A percentile compares a stretch with the other conserved stretches of the same genome.
Conservation (phyloP, 2,888 invertebrate genomes). For the Ditula angustiorana region DNA sequence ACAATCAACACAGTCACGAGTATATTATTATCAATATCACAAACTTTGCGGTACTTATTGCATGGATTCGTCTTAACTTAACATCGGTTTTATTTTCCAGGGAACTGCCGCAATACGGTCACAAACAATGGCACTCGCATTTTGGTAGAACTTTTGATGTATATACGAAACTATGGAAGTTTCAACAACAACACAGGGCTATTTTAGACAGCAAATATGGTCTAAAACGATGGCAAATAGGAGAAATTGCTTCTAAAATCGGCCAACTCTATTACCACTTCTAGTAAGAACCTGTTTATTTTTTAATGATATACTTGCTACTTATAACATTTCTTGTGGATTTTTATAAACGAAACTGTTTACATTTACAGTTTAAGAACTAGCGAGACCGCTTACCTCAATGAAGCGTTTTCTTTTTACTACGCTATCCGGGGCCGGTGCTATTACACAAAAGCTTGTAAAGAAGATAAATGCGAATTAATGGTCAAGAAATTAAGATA, state of each 20-base stretch:
- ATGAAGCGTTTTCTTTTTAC: slow-evolving; percentile 98
- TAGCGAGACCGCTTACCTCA: slow-evolving; percentile 97
- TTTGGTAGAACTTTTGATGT: slow-evolving; percentile 99
- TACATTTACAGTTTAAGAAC: slow-evolving; percentile 91
- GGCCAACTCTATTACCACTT: slow-evolving; percentile 99
- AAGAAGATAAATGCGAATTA: slow-evolving; percentile 97
- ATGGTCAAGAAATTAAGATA: slow-evolving; percentile 98
- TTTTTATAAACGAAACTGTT: background rate
- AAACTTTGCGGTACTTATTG: background rate
- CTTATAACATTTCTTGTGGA: background rate
- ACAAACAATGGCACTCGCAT: slow-evolving; percentile 99
- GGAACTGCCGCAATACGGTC: slow-evolving; percentile 98
- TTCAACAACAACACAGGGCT: slow-evolving; percentile 97
- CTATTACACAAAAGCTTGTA: slow-evolving; percentile 96
- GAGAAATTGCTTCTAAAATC: slow-evolving; percentile 99
- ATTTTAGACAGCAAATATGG: slow-evolving; percentile 97
- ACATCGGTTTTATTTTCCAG: slow-evolving; percentile 79
- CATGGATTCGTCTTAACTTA: background rate
- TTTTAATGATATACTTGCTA: background rate
- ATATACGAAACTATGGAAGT: slow-evolving; percentile 99
- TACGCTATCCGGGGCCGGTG: slow-evolving; percentile 96
- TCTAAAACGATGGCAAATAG: slow-evolving; percentile 98
- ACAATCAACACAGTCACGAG: too few relatives aligned
- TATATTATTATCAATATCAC: background rate
- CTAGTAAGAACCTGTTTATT: slow-evolving; percentile 88